A percentile compares a stretch with the other conserved stretches of the same genome.
Evolutionary conservation across 2,888 invertebrate species (phyloP).

Genomic region (Trissoscelio sp.): DNA sequence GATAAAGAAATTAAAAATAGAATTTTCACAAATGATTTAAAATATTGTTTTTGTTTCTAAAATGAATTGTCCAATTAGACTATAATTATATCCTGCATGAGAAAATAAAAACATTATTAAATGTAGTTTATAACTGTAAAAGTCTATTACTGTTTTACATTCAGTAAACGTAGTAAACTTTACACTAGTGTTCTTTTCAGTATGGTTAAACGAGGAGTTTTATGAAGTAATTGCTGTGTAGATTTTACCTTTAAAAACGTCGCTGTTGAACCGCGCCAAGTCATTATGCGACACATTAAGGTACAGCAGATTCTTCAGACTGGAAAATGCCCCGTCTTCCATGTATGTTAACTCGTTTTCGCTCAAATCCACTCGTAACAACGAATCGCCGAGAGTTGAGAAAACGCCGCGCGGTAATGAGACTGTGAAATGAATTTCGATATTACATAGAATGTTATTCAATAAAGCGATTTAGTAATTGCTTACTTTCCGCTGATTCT

Average conservation of each 20-base stretch:
- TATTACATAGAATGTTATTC: constrained; percentile 61
- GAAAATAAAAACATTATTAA: no score
- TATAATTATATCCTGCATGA: no score
- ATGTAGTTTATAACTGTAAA: no score
- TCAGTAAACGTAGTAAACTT: background rate
- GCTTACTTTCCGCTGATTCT: constrained; percentile 34
- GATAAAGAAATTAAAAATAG: no score
- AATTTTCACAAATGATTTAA: no score
- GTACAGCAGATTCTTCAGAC: constrained; percentile 87
- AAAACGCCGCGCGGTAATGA: constrained; percentile 88
- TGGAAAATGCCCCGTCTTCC: constrained; percentile 90
- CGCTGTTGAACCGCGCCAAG: constrained; percentile 91
- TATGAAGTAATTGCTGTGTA: constrained; percentile 13
- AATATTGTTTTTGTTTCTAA: no score
- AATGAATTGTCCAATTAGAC: no score
- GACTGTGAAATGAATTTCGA: constrained; percentile 84
- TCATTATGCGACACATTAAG: constrained; percentile 92
- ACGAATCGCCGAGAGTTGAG: constrained; percentile 81
- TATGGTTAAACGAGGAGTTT: constrained; percentile 7
- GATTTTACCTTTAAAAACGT: constrained; percentile 88
- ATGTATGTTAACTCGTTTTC: constrained; percentile 90
- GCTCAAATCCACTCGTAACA: constrained; percentile 91
- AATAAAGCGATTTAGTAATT: constrained; percentile 58
- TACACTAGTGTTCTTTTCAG: background rate
- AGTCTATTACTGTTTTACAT: no score